phyloP scores from a whole-genome alignment of 2,797 vertebrate genomes.

The Chrysocyon brachyurus region DNA sequence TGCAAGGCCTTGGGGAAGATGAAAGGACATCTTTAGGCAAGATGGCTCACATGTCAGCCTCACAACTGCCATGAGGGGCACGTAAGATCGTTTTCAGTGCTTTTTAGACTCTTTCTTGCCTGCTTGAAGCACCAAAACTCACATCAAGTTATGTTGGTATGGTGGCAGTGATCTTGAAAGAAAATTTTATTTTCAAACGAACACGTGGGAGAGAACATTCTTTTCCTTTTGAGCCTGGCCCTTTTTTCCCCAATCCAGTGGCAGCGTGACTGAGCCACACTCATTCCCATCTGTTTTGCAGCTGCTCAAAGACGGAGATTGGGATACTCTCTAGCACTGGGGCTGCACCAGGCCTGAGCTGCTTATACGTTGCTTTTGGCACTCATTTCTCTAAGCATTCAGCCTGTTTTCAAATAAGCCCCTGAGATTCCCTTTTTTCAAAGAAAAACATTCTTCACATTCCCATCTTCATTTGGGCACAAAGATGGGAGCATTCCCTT shows the following conservation, averaged over 20 bases:
- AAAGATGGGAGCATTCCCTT: slow-evolving; percentile 50
- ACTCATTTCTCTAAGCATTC: slow-evolving; percentile 76
- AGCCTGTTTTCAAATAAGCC: slow-evolving; percentile 74
- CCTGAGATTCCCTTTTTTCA: slow-evolving; percentile 81
- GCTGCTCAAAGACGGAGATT: slow-evolving; percentile 78
- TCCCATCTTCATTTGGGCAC: slow-evolving; percentile 82
- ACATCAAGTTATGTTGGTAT: neutral
- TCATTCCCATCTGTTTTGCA: slow-evolving; percentile 86
- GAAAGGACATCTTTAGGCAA: slow-evolving; percentile 74
- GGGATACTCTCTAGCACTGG: slow-evolving; percentile 55
- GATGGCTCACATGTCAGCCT: slow-evolving; percentile 30
- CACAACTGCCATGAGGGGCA: neutral
- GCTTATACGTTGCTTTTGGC: slow-evolving; percentile 75
- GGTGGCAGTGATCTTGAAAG: neutral
- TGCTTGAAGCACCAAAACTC: neutral
- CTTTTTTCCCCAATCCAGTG: neutral
- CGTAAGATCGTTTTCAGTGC: neutral
- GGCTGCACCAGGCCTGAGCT: slow-evolving; percentile 45
- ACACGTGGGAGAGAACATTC: slow-evolving; percentile 25
- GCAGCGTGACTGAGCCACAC: slow-evolving; percentile 65
- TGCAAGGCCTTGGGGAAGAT: slow-evolving; percentile 9
- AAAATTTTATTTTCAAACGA: neutral
- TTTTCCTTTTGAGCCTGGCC: slow-evolving; percentile 45
- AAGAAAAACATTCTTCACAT: slow-evolving; percentile 87
- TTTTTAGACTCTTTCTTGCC: neutral